Base-by-base conservation (phyloP, 2,113 vertebrate species). In the Protobothrops mucrosquamatus region DNA sequence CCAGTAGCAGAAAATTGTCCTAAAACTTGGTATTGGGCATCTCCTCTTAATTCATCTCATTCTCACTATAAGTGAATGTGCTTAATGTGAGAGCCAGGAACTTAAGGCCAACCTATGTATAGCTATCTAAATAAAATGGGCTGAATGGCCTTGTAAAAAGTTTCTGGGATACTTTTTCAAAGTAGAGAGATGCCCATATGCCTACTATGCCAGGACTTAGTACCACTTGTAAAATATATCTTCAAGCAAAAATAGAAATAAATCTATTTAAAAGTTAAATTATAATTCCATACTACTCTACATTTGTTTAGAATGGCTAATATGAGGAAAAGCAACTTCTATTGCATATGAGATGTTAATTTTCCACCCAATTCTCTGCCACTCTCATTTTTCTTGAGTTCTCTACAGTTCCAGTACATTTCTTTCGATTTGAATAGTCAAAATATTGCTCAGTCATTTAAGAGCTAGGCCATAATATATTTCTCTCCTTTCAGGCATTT, bases 331-430 rank as follows among this genome's bases (percentile, higher is more conserved):
- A 20, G 54, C 55, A 87, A 1, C 46, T 34, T 2, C 9, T 69
- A 87, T 43, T 91, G 87, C 92, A 87, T 55, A 59, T 0, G 0
- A 87, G 90, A 7, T 86, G 52, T 94, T 52, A 95, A 94, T 96
- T 96, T 96, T 94, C 93, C 90, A 93, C 81, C 54, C 90, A 57
- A 90, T 93, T 95, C 95, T 96, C 92, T 95, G n/a, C 86, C 52
- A 85, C 91, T 92, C 92, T 93, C 93, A 95, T 96, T 95, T 96
- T 95, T 92, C 92, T 94, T 93, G 91, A 34, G 12, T 93, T 64
- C 69, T 48, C 74, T 61, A 94, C 29, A 57, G 90, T 96, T 96
- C 95, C 92, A 91, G 94, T 89, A 90, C 94, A 93, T 94, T 94
- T 96, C 90, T 74, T 54, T 59, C 92, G 15, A 81, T 34, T 95